phyloP scores from a whole-genome alignment of 2,888 invertebrate species.

The Phaonia tiefii region DNA sequence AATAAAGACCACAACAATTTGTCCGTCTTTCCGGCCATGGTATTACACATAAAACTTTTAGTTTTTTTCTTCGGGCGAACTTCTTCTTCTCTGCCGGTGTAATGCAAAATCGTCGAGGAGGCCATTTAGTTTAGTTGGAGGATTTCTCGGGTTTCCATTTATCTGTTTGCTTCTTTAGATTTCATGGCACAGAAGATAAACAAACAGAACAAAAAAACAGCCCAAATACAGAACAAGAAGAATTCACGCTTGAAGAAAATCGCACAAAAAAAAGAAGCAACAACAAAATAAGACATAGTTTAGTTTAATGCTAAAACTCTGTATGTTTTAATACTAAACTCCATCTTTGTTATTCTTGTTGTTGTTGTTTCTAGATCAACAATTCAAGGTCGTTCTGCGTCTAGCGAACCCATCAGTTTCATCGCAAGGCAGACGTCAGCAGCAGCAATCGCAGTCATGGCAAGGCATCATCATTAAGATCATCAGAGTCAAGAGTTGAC shows the following conservation, averaged over 20 bases:
- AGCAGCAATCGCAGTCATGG: neutral
- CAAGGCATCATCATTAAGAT: too few species aligned
- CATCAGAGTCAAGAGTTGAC: neutral
- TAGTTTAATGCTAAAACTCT: slow-evolving; percentile 9
- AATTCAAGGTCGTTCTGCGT: slow-evolving; percentile 64
- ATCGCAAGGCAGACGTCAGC: neutral
- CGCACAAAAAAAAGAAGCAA: neutral
- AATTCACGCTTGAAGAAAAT: neutral
- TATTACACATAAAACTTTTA: neutral
- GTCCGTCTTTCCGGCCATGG: too few species aligned
- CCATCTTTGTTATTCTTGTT: neutral
- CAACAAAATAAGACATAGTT: neutral
- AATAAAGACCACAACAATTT: neutral
- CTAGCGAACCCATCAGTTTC: neutral
- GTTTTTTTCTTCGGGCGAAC: slow-evolving; percentile 11
- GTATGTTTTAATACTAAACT: neutral
- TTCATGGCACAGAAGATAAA: too few species aligned
- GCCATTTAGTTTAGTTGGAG: slow-evolving; percentile 52
- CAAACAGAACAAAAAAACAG: neutral
- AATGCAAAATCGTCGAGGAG: slow-evolving; percentile 60
- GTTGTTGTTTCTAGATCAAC: slow-evolving; percentile 57
- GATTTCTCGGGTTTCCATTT: slow-evolving; percentile 51
- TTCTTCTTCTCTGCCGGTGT: too few species aligned
- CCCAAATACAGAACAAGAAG: neutral
- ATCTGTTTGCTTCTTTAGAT: slow-evolving; percentile 36